Evolutionary conservation across 2,888 invertebrate species (phyloP).

Genomic region (Hesperia comma): DNA sequence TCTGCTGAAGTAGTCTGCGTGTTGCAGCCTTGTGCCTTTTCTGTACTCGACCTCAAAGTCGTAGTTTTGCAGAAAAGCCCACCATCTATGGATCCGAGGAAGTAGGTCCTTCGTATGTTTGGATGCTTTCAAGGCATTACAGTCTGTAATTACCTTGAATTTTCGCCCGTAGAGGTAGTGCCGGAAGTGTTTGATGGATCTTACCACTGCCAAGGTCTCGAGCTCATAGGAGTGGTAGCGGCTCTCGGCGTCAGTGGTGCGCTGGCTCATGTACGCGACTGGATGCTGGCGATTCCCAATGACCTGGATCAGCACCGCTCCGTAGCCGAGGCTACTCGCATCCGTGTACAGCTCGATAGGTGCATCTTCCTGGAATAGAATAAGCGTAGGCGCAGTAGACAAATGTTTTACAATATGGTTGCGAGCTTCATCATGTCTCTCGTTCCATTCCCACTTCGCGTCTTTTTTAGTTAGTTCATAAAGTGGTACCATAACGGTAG

Average conservation of each 20-base stretch:
- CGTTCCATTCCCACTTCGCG: slow-evolving; percentile 35
- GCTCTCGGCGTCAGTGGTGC: slow-evolving; percentile 42
- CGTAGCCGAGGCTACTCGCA: slow-evolving; percentile 46
- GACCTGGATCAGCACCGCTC: slow-evolving; percentile 40
- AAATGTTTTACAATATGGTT: slow-evolving; percentile 37
- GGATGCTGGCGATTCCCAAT: slow-evolving; percentile 37
- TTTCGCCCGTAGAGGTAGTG: slow-evolving; percentile 46
- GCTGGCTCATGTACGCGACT: slow-evolving; percentile 41
- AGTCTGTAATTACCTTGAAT: slow-evolving; percentile 47
- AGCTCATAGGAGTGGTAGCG: slow-evolving; percentile 46
- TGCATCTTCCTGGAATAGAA: slow-evolving; percentile 39
- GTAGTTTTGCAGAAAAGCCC: slow-evolving; percentile 50
- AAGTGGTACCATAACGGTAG: slow-evolving; percentile 36
- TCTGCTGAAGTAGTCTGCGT: slow-evolving; percentile 45
- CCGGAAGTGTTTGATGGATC: slow-evolving; percentile 49
- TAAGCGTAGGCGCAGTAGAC: slow-evolving; percentile 39
- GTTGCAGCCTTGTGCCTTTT: slow-evolving; percentile 40
- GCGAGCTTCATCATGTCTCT: slow-evolving; percentile 44
- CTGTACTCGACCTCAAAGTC: slow-evolving; percentile 44
- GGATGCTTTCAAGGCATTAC: slow-evolving; percentile 51
- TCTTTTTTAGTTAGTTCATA: slow-evolving; percentile 39
- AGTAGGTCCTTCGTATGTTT: slow-evolving; percentile 49
- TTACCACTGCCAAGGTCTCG: slow-evolving; percentile 45
- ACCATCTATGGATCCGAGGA: slow-evolving; percentile 51
- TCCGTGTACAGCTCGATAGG: slow-evolving; percentile 44